These are phyloP conservation scores for Salvelinus sp. DNA, from an alignment of 2,113 vertebrate species.

Conservation along the genomic window DNA sequence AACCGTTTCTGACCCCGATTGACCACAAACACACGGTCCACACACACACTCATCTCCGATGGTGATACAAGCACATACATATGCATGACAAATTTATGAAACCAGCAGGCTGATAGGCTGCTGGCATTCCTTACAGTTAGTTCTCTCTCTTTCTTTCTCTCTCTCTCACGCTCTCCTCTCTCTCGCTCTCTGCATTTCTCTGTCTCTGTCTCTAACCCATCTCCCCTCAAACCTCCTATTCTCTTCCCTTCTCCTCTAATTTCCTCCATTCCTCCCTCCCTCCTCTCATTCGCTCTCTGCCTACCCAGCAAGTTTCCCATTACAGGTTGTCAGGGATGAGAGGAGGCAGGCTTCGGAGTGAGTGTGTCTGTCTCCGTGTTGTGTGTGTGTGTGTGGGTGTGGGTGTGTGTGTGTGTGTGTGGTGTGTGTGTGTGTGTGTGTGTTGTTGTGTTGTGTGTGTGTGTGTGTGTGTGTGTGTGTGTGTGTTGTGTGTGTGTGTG, in stretches of 20 bases:
- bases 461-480: too few relatives aligned
- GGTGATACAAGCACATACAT: not conserved
- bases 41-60: not conserved
- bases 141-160: not conserved
- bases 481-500: too few relatives aligned
- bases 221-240: not conserved
- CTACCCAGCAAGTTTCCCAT: not conserved
- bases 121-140: not conserved
- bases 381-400: too few relatives aligned
- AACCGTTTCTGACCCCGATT: not conserved
- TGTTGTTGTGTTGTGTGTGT: too few relatives aligned
- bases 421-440: too few relatives aligned
- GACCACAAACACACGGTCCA: not conserved
- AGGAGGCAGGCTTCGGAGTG: too few relatives aligned
- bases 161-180: not conserved
- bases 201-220: not conserved
- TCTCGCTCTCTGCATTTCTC: too few relatives aligned
- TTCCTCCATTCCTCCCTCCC: not conserved
- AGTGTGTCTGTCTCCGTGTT: too few relatives aligned
- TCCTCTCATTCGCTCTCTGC: not conserved
- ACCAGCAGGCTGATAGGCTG: not conserved
- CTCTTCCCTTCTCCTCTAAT: not conserved
- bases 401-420: too few relatives aligned
- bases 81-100: slow-evolving; percentile 11
- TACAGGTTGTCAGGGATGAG: not conserved